Percentiles rank a stretch among this genome's conserved stretches.
Conservation (phyloP, 2,888 invertebrate species). For the Agrilus cyanescens region DNA sequence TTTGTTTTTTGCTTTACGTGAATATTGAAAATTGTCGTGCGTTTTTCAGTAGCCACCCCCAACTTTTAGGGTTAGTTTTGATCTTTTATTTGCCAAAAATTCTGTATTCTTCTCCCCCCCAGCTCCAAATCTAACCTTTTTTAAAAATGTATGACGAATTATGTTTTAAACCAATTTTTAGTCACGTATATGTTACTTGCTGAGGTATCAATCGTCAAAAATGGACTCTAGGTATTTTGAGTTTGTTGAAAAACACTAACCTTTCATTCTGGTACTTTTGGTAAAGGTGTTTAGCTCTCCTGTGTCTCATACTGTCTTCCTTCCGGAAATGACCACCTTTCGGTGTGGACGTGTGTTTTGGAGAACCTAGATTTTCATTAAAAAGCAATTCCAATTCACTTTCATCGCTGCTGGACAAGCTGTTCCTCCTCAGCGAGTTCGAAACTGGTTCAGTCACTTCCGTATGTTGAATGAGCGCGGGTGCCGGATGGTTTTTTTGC, state of each 20-base stretch:
- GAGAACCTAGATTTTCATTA: constrained; percentile 25
- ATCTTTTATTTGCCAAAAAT: no score
- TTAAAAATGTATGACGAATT: no score
- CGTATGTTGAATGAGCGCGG: constrained; percentile 18
- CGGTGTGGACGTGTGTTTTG: constrained; percentile 36
- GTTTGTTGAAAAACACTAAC: constrained; percentile 14
- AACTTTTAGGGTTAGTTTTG: no score
- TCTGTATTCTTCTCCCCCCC: no score
- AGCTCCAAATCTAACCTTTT: no score
- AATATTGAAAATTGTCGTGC: no score
- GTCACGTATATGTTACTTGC: no score
- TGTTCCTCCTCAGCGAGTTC: constrained; percentile 1
- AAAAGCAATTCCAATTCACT: constrained; percentile 32
- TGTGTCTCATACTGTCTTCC: constrained; percentile 17
- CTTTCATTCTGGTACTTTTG: constrained; percentile 25
- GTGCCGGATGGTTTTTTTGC: constrained; percentile 20
- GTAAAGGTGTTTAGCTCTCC: constrained; percentile 15
- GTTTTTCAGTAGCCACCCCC: no score
- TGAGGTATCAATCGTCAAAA: no score
- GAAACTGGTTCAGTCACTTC: neutral
- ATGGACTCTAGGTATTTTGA: neutral
- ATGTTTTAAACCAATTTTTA: no score
- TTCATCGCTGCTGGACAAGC: constrained; percentile 27
- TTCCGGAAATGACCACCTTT: constrained; percentile 20
- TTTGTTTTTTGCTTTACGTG: no score